Evolutionary conservation across 2,113 vertebrate genomes (phyloP), one percentile per base, ranked within the genome.

Genomic region (Toxotes jaculatrix): DNA sequence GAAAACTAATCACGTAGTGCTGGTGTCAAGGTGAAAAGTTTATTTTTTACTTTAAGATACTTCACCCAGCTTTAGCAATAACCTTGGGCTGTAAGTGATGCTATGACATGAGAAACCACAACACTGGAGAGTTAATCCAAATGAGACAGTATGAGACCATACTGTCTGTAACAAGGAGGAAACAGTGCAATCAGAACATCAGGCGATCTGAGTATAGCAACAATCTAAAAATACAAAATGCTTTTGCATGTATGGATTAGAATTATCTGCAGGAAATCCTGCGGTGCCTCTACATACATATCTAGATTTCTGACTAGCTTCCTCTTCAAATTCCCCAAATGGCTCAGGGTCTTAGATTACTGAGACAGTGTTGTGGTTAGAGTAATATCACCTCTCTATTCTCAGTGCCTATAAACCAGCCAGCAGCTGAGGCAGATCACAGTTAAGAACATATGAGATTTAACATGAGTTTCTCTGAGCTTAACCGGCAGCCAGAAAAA

Each of bases 321-420:
- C 68, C 21, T 64, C 19, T 66, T 66, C 7, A 31, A 43, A 43
- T 63, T 75, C 80, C 49, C 17, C 16, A 49, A 32, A 5, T 13
- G 7, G 62, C 64, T 79, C 27, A 38, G 47, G 19, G 73, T 63
- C 73, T 85, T 65, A 40, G 5, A 31, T 51, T 8, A 6, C 23
- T 16, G 74, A 60, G 42, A 10, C 21, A 2, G 32, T 68, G 71
- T 57, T 79, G 49, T 2, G 47, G 43, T 47, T 84, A 27, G 27
- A 27, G 27, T 27, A 64, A 79, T 19, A 82, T 76, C 74, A 73
- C 42, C 77, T 55, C 85, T 90, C 81, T 87, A 89, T 90, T 88
- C 69, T 81, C 27, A 79, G 82, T 12, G 79, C 73, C 63, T 73
- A 32, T 49, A 72, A 87, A 83, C 2, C 80, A 43, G 55, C 36